Base-by-base conservation (phyloP, 2,888 invertebrate species). In the Trachelus tabidus region DNA sequence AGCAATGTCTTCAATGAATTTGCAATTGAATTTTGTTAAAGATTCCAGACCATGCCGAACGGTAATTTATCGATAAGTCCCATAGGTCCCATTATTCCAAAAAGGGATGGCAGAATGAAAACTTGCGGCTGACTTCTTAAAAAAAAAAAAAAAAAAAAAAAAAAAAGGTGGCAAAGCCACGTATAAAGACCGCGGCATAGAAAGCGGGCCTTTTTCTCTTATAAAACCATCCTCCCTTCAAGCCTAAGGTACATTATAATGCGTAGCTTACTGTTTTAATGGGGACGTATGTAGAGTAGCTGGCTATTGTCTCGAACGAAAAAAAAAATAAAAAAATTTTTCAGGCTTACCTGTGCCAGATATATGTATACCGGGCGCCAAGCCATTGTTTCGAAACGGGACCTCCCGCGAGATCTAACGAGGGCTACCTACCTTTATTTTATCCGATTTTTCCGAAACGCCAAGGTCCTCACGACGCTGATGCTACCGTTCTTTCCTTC, bases 221-320 rank as follows among this genome's bases (percentile, higher is more conserved):
- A 56, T 56, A 56, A 56, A 56, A 56, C 56, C 56, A 56, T 56
- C 23, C 23, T 56, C 56, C 56, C 56, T 56, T 56, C 23, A 56
- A 23, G 9, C 56, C 9, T 15, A 80, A 79, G 80, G 80, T 76
- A 86, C 85, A 88, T 87, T 87, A 87, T 87, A 88, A 88, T 88
- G 87, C 86, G 87, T 88, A 84, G 87, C 84, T 87, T 85, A 85
- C 88, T 88, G 89, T 87, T 88, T 89, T 89, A 88, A 89, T 88
- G 84, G 88, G 87, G 84, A 86, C 87, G 87, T 88, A 89, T 89
- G 88, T 89, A 88, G 87, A 88, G 88, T 89, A 88, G 88, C 85
- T 80, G 81, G 83, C 84, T 85, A 87, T 88, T 88, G 88, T 88
- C 85, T 83, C 83, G 78, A 56, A 74, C 76, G 83, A 85, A 84